Percentiles rank a stretch among this genome's conserved stretches.
These are phyloP conservation scores for Grus americana DNA, from an alignment of 2,113 vertebrate species.

Conservation along the genomic window DNA sequence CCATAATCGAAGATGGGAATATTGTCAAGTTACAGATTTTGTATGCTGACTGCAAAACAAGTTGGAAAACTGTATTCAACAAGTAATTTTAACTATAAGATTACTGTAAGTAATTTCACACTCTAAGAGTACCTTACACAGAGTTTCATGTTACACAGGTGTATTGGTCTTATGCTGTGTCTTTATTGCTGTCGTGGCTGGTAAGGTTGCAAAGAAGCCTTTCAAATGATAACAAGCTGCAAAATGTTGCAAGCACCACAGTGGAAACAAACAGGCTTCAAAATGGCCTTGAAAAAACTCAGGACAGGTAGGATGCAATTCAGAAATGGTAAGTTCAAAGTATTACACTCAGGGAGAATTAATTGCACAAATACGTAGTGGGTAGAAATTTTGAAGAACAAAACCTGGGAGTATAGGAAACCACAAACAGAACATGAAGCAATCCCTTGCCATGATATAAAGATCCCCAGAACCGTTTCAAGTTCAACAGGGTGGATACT, in stretches of 20 bases:
- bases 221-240: background rate
- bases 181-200: background rate
- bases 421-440: background rate
- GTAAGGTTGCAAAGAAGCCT: background rate
- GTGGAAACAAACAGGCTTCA: background rate
- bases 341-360: background rate
- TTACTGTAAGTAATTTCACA: background rate
- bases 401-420: background rate
- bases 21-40: background rate
- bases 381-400: background rate
- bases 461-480: background rate
- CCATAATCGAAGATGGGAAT: background rate
- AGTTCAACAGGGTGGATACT: background rate
- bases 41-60: background rate
- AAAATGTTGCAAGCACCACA: background rate
- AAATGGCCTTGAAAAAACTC: background rate
- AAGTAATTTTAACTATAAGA: background rate
- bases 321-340: background rate
- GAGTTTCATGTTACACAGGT: background rate
- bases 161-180: background rate
- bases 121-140: background rate
- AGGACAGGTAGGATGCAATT: background rate
- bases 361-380: background rate
- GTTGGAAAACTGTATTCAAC: background rate
- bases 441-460: background rate